A percentile compares a stretch with the other conserved stretches of the same genome.
These are phyloP conservation scores for Abscondita cerata DNA, from an alignment of 2,888 invertebrate species.

Conservation along the genomic window DNA sequence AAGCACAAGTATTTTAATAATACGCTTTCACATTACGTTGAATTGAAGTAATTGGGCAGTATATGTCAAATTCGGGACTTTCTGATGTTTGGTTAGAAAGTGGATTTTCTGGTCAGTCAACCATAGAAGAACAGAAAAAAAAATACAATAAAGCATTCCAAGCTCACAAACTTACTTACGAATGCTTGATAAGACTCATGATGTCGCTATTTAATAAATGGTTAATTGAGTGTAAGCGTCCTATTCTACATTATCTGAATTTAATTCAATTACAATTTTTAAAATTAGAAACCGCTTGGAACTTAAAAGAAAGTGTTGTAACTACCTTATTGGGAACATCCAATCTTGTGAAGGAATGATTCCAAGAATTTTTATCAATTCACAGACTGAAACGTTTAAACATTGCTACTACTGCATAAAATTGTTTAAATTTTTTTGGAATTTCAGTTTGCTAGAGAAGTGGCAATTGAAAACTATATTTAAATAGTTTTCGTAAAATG, in stretches of 20 bases:
- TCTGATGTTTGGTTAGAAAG: constrained; percentile 36
- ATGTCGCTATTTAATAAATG: constrained; percentile 23
- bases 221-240: constrained; percentile 29
- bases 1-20: constrained; percentile 1
- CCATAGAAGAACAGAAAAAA: constrained; percentile 25
- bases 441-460: constrained; percentile 27
- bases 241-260: constrained; percentile 19
- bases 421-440: constrained; percentile 25
- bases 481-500: constrained; percentile 31
- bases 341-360: constrained; percentile 8
- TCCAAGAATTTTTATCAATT: constrained; percentile 20
- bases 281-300: background rate
- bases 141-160: constrained; percentile 30
- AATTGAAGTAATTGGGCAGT: constrained; percentile 37
- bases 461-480: constrained; percentile 29
- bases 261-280: background rate
- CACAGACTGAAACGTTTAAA: background rate
- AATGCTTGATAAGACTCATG: constrained; percentile 29
- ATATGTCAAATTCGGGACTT: constrained; percentile 25
- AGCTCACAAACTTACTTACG: constrained; percentile 37
- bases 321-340: constrained; percentile 6
- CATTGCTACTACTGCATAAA: background rate
- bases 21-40: constrained; percentile 34
- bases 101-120: constrained; percentile 28
- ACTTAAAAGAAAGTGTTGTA: background rate